phyloP scores from a whole-genome alignment of 2,113 vertebrate species.

The Ochotona princeps region DNA sequence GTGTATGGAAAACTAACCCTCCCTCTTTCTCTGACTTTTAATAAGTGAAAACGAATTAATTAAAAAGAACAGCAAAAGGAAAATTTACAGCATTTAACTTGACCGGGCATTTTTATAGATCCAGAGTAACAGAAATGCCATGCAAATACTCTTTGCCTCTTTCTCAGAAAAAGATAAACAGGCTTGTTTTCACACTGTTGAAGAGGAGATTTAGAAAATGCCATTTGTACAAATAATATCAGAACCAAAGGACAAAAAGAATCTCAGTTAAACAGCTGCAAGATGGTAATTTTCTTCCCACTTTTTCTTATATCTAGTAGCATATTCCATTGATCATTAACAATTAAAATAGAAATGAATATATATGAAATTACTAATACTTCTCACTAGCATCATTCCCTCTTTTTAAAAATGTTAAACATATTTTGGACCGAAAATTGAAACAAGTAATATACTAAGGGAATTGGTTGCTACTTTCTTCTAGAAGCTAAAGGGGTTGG shows the following conservation, averaged over 20 bases:
- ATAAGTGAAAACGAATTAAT: no score
- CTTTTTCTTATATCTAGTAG: neutral
- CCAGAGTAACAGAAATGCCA: neutral
- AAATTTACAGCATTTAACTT: neutral
- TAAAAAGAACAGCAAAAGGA: no score
- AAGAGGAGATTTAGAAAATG: constrained; percentile 4
- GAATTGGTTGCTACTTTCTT: neutral
- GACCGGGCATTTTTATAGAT: neutral
- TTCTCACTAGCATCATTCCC: constrained; percentile 2
- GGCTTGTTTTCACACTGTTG: neutral
- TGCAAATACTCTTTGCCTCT: neutral
- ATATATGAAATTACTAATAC: constrained; percentile 2
- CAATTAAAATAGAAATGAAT: neutral
- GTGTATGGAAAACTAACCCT: no score
- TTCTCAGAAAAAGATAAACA: neutral
- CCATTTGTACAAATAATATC: neutral
- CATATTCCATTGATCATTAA: neutral
- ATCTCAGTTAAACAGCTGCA: neutral
- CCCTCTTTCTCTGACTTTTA: no score
- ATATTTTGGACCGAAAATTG: neutral
- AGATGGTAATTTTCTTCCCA: neutral
- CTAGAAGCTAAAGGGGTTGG: neutral
- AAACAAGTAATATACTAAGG: constrained; percentile 16
- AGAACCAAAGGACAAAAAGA: neutral
- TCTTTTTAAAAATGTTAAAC: constrained; percentile 4